Conservation (phyloP, 2,797 vertebrate genomes). For the Argyrosomus regius region DNA sequence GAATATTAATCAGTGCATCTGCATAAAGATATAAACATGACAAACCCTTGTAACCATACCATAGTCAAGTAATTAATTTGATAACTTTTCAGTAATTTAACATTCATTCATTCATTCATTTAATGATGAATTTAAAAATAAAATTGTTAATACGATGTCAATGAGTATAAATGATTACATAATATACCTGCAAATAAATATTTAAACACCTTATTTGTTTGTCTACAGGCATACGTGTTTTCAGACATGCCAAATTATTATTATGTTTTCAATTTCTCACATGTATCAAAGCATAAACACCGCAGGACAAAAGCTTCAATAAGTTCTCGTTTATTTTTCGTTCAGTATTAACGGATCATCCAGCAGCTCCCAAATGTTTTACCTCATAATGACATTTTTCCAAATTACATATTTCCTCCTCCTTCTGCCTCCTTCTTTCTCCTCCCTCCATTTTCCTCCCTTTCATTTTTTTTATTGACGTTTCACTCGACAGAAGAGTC, state of each 20-base stretch:
- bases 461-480: constrained; percentile 18
- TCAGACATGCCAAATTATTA: not conserved
- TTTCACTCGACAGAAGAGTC: constrained; percentile 20
- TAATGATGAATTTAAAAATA: not conserved
- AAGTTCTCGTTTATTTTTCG: not conserved
- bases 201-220: not conserved
- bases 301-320: not conserved
- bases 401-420: constrained; percentile 9
- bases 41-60: not conserved
- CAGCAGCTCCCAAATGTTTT: constrained; percentile 1
- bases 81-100: too few species aligned
- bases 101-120: too few species aligned
- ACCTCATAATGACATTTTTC: constrained; percentile 16
- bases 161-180: not conserved
- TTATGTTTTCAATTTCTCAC: not conserved
- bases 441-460: not conserved
- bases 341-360: not conserved
- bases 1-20: not conserved
- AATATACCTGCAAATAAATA: not conserved
- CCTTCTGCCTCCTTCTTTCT: not conserved
- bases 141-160: not conserved
- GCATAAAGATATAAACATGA: not conserved
- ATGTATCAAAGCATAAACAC: not conserved
- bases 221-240: too few species aligned
- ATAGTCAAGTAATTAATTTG: too few species aligned